Evolutionary conservation across 2,113 vertebrate species (phyloP), one percentile per base, ranked within the genome.

Genomic region (Oryzias curvinotus): DNA sequence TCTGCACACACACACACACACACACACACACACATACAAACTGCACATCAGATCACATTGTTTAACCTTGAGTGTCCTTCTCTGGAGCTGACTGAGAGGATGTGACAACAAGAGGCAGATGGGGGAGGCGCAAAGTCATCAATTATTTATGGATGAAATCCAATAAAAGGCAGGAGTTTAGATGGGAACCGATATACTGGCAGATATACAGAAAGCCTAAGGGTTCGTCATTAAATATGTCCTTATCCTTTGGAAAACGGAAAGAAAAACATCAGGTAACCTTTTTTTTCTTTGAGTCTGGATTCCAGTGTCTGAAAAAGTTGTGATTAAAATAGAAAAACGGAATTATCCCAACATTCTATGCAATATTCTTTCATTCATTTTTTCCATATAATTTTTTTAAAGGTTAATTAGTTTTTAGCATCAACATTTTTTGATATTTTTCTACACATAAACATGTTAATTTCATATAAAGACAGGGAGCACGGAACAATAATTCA

Each of bases 71-170:
- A 85, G 70, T 60, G 79, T 81, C 88, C 87, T 86, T 90, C 66
- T 62, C 59, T 55, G 62, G 73, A 51, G 79, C 71, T 76, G 77
- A 81, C 58, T 53, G 75, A 49, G 62, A 48, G 69, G 68, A 58
- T 61, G 75, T 64, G 75, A 70, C 62, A 62, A 65, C 63, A 36
- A 68, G 47, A 72, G 70, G 54, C 68, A 66, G 55, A 60, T 60
- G 82, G 78, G 77, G 82, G 82, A 86, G 77, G 83, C 77, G 78
- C 68, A 66, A 75, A 89, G 77, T 89, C 86, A 91, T 91, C 87
- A 91, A 90, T 91, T 90, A 92, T 92, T 89, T 88, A 92, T 90
- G 78, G 84, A 1, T 65, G 85, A 81, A 90, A 89, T 90, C 86
- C 89, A 89, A 91, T 89, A 90, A 90, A 80, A 83, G 68, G 71